Conservation (phyloP, 1,140 invertebrate species). For the Aphis craccivora region DNA sequence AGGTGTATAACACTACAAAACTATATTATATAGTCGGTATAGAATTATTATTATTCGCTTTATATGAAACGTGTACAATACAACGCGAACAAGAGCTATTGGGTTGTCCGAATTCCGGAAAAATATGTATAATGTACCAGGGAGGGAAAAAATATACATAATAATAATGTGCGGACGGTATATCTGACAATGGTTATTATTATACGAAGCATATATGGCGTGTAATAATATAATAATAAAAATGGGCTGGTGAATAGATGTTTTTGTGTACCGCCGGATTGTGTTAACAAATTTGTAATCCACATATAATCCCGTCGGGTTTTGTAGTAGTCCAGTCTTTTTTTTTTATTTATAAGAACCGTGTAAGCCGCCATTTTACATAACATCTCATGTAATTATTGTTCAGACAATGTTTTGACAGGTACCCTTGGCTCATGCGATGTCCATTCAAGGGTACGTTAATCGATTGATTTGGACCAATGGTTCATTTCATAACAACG, state of each 20-base stretch:
- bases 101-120: conserved; percentile 52
- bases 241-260: conserved; percentile 49
- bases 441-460: conserved; percentile 24
- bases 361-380: conserved; percentile 57
- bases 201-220: conserved; percentile 27
- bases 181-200: conserved; percentile 50
- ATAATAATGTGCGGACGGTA: conserved; percentile 53
- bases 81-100: conserved; percentile 30
- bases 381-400: conserved; percentile 57
- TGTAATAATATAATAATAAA: conserved; percentile 57
- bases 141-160: conserved; percentile 48
- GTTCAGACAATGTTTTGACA: conserved; percentile 54
- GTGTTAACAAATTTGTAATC: conserved; percentile 58
- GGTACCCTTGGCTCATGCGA: conserved; percentile 31
- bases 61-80: conserved; percentile 34
- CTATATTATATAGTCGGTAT: conserved; percentile 6
- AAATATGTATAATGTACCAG: conserved; percentile 40
- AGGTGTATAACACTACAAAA: background rate
- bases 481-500: conserved; percentile 14
- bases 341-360: conserved; percentile 45
- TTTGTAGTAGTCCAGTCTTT: conserved; percentile 29
- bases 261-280: conserved; percentile 54
- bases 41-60: conserved; percentile 42
- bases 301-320: conserved; percentile 52
- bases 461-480: conserved; percentile 52